Conservation (phyloP, 2,797 vertebrate species). For the Mus spretus region DNA sequence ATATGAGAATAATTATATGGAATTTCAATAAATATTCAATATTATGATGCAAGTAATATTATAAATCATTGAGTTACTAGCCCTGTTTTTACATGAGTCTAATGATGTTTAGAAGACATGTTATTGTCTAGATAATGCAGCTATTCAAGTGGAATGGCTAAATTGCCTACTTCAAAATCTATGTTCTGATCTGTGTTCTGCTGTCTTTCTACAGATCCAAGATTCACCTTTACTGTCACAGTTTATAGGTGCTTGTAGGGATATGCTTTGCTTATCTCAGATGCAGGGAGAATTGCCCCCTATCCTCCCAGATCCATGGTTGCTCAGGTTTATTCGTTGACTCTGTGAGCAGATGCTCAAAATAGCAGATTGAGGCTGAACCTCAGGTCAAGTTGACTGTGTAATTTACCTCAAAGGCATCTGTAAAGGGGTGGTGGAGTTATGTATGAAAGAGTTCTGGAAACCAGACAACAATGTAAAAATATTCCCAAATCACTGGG, state of each 20-base stretch:
- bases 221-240: not conserved
- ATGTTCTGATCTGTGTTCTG: not conserved
- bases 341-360: not conserved
- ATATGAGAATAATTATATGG: constrained; percentile 13
- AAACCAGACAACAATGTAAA: not conserved
- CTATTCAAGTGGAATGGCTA: not conserved
- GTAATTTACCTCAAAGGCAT: not conserved
- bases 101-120: not conserved
- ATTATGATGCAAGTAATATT: constrained; percentile 1
- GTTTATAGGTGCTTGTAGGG: not conserved
- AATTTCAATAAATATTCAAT: constrained; percentile 33
- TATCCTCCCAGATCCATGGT: not conserved
- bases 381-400: not conserved
- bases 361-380: not conserved
- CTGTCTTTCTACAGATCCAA: constrained; percentile 24
- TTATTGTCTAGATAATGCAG: constrained; percentile 12
- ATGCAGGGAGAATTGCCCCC: not conserved
- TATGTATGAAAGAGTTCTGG: not conserved
- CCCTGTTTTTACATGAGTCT: not conserved
- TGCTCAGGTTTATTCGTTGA: not conserved
- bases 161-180: constrained; percentile 22
- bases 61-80: constrained; percentile 43
- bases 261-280: not conserved
- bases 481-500: not conserved
- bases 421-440: not conserved